phyloP scores from a whole-genome alignment of 2,113 vertebrate genomes.

The Cinclus cinclus region DNA sequence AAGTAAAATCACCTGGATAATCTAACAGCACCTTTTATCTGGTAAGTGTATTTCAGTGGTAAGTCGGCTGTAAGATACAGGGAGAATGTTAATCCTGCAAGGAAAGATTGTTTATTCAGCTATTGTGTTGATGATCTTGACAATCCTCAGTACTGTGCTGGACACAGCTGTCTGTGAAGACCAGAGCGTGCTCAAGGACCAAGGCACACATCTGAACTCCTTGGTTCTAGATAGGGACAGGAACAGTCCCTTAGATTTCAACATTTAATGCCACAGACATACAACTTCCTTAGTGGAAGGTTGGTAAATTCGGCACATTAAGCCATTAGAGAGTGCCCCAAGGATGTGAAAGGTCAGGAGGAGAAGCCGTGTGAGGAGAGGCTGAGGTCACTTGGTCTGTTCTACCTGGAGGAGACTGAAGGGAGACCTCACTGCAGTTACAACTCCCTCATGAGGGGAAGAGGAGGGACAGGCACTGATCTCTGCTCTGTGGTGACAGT shows the following conservation, averaged over 20 bases:
- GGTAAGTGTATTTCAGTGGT: neutral
- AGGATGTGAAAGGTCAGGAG: neutral
- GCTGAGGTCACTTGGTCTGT: neutral
- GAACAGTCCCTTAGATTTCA: neutral
- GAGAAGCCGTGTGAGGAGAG: rapidly evolving
- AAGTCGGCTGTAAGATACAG: neutral
- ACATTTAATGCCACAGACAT: neutral
- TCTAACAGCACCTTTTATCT: neutral
- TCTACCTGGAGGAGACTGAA: neutral
- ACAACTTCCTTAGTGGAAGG: neutral
- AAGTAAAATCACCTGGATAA: neutral
- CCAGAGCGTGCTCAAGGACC: neutral
- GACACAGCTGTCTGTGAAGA: neutral
- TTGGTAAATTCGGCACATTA: neutral
- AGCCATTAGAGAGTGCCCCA: neutral
- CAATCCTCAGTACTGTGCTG: neutral
- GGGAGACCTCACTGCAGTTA: neutral
- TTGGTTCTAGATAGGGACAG: neutral
- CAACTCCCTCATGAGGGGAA: rapidly evolving
- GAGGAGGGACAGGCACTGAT: neutral
- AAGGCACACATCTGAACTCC: neutral
- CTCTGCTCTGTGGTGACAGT: neutral
- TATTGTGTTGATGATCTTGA: neutral
- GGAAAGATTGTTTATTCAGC: neutral
- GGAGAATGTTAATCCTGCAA: neutral